These are phyloP conservation scores for Hydropsyche betteni DNA, from an alignment of 2,888 invertebrate genomes.

Conservation along the genomic window DNA sequence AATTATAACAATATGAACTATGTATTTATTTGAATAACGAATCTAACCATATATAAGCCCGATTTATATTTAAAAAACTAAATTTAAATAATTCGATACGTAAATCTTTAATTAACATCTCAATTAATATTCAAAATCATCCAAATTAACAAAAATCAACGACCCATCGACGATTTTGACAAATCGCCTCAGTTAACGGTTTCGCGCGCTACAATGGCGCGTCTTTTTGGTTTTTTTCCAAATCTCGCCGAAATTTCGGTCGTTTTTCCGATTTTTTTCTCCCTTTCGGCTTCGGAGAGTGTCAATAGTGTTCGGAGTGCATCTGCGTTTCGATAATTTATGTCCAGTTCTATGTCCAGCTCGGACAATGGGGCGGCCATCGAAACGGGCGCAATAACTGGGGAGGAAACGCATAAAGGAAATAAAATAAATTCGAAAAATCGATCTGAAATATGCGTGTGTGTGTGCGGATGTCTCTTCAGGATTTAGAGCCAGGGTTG, in stretches of 20 bases:
- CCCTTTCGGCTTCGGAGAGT: neutral
- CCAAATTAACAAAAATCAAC: no score
- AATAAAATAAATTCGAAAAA: conserved; percentile 46
- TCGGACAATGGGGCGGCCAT: conserved; percentile 45
- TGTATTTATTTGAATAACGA: no score
- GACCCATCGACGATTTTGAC: no score
- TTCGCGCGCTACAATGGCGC: no score
- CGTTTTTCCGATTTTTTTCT: neutral
- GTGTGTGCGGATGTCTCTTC: neutral
- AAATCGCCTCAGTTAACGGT: no score
- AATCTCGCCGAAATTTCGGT: neutral
- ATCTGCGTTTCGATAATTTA: conserved; percentile 41
- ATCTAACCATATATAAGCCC: no score
- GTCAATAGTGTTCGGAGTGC: conserved; percentile 30
- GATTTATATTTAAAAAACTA: no score
- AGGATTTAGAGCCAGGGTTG: neutral
- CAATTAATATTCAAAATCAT: no score
- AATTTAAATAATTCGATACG: no score
- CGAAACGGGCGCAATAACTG: conserved; percentile 39
- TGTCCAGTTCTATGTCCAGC: conserved; percentile 44
- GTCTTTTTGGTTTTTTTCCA: neutral
- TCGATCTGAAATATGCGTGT: conserved; percentile 11
- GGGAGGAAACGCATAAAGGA: conserved; percentile 42
- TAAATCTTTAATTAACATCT: no score
- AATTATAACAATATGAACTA: no score